Conservation (phyloP, 1,140 invertebrate species). For the Akabosia matsudoensis region DNA sequence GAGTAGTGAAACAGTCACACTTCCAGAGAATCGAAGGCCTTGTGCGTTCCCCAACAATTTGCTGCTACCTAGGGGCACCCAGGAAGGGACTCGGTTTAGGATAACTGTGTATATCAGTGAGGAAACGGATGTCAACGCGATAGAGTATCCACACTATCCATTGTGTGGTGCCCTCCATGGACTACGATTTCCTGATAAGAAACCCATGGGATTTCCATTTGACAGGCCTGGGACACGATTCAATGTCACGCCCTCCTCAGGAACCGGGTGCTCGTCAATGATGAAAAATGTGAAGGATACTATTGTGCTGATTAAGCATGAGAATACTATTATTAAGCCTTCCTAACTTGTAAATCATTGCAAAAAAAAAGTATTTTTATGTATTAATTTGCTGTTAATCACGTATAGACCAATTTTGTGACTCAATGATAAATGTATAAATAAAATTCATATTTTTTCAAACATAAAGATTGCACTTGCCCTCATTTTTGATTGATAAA, state of each 20-base stretch:
- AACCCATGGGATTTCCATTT: neutral
- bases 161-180: neutral
- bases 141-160: neutral
- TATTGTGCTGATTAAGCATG: neutral
- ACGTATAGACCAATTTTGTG: no score
- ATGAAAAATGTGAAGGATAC: neutral
- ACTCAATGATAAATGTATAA: no score
- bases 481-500: no score
- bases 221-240: neutral
- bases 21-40: conserved; percentile 36
- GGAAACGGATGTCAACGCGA: neutral
- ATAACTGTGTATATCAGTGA: conserved; percentile 62
- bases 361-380: no score
- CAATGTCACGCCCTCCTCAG: neutral
- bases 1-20: neutral
- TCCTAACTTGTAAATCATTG: no score
- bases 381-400: no score
- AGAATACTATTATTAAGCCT: no score
- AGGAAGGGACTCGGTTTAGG: conserved; percentile 62
- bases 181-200: neutral
- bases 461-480: no score
- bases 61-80: conserved; percentile 65
- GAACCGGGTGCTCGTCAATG: neutral
- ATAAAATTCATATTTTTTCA: no score
- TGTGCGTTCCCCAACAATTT: conserved; percentile 63